phyloP scores from a whole-genome alignment of 2,797 vertebrate genomes.

The Synaphobranchus kaupii region DNA sequence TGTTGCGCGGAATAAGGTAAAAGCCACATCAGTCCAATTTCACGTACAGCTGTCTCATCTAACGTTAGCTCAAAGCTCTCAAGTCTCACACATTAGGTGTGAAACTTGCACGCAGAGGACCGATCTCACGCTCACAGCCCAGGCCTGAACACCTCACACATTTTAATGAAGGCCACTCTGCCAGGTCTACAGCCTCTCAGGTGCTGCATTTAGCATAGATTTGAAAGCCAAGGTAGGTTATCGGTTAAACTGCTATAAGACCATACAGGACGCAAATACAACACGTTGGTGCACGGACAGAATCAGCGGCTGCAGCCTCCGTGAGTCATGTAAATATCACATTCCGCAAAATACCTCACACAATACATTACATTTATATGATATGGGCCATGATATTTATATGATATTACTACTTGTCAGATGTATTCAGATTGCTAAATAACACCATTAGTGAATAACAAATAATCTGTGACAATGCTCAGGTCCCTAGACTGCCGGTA shows the following conservation, averaged over 20 bases:
- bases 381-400: too few species aligned
- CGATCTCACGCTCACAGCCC: not conserved
- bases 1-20: not conserved
- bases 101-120: not conserved
- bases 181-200: not conserved
- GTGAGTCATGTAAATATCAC: not conserved
- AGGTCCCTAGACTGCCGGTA: not conserved
- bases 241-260: not conserved
- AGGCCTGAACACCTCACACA: not conserved
- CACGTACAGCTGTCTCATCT: not conserved
- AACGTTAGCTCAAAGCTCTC: not conserved
- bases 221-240: not conserved
- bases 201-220: not conserved
- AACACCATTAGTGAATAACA: not conserved
- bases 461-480: not conserved
- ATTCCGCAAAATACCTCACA: not conserved
- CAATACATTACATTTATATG: too few species aligned
- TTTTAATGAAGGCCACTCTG: not conserved
- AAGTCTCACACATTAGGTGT: constrained; percentile 1
- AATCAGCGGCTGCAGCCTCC: not conserved
- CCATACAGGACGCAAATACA: not conserved
- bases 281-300: not conserved
- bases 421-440: too few species aligned
- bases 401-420: too few species aligned
- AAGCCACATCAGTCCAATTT: not conserved